Evolutionary conservation across 2,797 vertebrate genomes (phyloP).

Genomic region (Pangasius mekongensis): DNA sequence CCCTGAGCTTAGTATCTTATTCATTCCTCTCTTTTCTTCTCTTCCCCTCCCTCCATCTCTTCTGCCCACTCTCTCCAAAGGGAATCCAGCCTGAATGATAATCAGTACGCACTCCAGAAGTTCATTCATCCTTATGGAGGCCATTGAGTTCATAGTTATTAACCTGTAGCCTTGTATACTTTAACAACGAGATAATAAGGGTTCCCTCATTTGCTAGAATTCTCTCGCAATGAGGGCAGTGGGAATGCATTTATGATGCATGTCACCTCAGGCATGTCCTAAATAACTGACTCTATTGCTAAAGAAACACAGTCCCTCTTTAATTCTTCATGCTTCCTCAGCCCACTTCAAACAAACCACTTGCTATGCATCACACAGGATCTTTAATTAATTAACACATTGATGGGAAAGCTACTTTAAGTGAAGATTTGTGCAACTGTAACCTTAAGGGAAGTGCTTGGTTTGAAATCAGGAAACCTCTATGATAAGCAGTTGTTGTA

Average conservation of each 20-base stretch:
- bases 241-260: slow-evolving; percentile 41
- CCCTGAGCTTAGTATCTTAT: slow-evolving; percentile 44
- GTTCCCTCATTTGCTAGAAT: slow-evolving; percentile 4
- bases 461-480: slow-evolving; percentile 18
- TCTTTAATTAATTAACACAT: slow-evolving; percentile 31
- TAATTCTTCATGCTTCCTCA: slow-evolving; percentile 17
- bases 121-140: slow-evolving; percentile 35
- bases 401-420: background rate
- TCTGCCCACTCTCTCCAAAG: slow-evolving; percentile 68
- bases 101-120: slow-evolving; percentile 73
- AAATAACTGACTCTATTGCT: slow-evolving; percentile 26
- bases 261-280: slow-evolving; percentile 44
- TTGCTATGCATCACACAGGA: slow-evolving; percentile 10
- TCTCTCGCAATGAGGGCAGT: background rate
- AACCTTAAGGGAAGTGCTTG: slow-evolving; percentile 23
- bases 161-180: slow-evolving; percentile 48
- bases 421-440: background rate
- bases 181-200: slow-evolving; percentile 44
- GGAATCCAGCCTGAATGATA: slow-evolving; percentile 83
- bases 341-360: background rate
- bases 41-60: slow-evolving; percentile 51
- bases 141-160: slow-evolving; percentile 51
- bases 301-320: slow-evolving; percentile 10
- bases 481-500: background rate
- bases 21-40: slow-evolving; percentile 65